Conservation (phyloP, 2,888 invertebrate species). For the Polydrusus pterygomalis region DNA sequence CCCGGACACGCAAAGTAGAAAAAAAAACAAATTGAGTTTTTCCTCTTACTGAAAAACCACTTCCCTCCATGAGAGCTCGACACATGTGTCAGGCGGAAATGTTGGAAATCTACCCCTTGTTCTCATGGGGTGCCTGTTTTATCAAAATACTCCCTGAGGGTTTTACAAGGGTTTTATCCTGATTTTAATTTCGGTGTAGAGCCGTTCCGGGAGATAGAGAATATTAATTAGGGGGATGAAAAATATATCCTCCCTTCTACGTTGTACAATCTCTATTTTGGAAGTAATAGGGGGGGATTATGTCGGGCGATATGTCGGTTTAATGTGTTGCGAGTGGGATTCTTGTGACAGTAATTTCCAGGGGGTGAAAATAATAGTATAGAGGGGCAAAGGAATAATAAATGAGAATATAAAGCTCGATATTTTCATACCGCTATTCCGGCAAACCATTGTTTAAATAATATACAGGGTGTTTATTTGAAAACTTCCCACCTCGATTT, state of each 20-base stretch:
- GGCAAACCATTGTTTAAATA: too few relatives aligned
- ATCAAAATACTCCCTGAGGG: constrained; percentile 53
- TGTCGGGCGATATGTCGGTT: constrained; percentile 45
- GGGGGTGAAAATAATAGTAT: background rate
- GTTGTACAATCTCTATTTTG: constrained; percentile 33
- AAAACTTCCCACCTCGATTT: too few relatives aligned
- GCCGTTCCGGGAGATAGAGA: constrained; percentile 42
- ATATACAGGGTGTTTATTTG: too few relatives aligned
- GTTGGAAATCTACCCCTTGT: constrained; percentile 14
- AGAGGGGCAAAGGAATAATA: too few relatives aligned
- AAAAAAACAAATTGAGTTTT: constrained; percentile 44
- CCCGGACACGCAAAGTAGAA: background rate
- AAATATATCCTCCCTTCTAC: constrained; percentile 50
- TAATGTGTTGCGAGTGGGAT: constrained; percentile 9
- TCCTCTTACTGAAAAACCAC: background rate
- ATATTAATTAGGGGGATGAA: constrained; percentile 56
- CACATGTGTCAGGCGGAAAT: constrained; percentile 41
- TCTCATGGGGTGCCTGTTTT: constrained; percentile 27
- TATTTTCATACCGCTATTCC: too few relatives aligned
- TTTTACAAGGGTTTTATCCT: constrained; percentile 50
- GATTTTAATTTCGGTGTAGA: constrained; percentile 50
- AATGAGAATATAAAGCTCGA: too few relatives aligned
- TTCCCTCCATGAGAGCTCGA: constrained; percentile 37
- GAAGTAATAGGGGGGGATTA: constrained; percentile 39
- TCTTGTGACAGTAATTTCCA: constrained; percentile 12